These are phyloP conservation scores for Amorpha juglandis DNA, from an alignment of 2,888 invertebrate genomes.

Conservation along the genomic window DNA sequence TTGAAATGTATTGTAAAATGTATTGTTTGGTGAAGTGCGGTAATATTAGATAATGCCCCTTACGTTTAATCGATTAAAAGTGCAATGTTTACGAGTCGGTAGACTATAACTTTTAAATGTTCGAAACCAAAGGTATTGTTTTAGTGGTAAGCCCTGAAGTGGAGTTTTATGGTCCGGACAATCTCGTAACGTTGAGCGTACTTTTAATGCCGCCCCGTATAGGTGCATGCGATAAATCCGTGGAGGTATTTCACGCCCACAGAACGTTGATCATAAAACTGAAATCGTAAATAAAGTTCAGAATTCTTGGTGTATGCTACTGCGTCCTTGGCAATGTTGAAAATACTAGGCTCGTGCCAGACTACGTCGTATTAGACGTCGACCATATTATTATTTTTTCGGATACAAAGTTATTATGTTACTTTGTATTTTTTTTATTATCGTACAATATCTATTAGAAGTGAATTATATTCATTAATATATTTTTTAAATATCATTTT, in stretches of 20 bases:
- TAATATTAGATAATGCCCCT: slow-evolving; percentile 14
- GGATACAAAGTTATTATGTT: too few relatives aligned
- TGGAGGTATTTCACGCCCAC: slow-evolving; percentile 63
- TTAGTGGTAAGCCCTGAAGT: slow-evolving; percentile 63
- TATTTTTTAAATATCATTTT: too few relatives aligned
- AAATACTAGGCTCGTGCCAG: neutral
- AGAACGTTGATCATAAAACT: slow-evolving; percentile 67
- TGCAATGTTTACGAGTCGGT: slow-evolving; percentile 39
- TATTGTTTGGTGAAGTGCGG: slow-evolving; percentile 8
- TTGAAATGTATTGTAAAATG: too few relatives aligned
- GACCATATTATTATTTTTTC: too few relatives aligned
- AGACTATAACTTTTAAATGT: slow-evolving; percentile 43
- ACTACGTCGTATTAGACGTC: too few relatives aligned
- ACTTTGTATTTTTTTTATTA: too few relatives aligned
- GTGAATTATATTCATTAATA: neutral
- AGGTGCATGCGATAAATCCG: slow-evolving; percentile 67
- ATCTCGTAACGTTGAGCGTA: slow-evolving; percentile 44
- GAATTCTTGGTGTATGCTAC: neutral
- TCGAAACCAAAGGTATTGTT: slow-evolving; percentile 45
- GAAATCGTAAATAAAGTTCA: slow-evolving; percentile 66
- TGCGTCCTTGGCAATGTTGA: neutral
- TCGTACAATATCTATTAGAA: neutral
- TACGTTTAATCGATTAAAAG: slow-evolving; percentile 25
- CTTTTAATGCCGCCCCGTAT: slow-evolving; percentile 52
- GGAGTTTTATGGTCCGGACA: slow-evolving; percentile 68